Evolutionary conservation across 2,113 vertebrate species (phyloP), one percentile per base, ranked within the genome.

Genomic region (Cygnus buccinator): DNA sequence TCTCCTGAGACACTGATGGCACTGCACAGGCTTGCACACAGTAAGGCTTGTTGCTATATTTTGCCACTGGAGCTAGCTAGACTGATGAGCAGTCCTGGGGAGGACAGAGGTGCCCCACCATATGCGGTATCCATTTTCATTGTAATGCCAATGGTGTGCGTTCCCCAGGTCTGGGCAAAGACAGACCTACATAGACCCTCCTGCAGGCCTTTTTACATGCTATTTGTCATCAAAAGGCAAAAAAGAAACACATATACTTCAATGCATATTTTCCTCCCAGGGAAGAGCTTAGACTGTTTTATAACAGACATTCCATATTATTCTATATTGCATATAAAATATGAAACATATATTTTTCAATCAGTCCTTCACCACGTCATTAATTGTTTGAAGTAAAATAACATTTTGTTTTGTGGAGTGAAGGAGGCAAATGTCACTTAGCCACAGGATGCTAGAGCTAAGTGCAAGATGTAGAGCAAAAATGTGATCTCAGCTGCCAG

Each of bases 341-440:
- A 48, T 48, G 63, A 90, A 94, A 67, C 3, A 1, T 71, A 12
- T 82, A 33, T 77, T 95, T 92, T 86, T 83, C 75, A 83, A 43
- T 87, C 84, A 77, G 90, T 35, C 59, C 48, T 74, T 95, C 85
- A 74, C 87, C 83, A 94, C 78, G 61, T 63, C 12, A 1, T 86
- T 96, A 95, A 94, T 94, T 89, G 79, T 90, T 90, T 90, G 72
- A 88, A 84, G 61, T 48, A 21, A 88, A 94, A 74, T 35, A 90
- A n/a, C 66, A 39, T 85, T 96, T 94, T 91, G 70, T 83, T 95
- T 91, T 93, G 79, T 93, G 17, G 71, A 90, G n/a, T 65, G 82
- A 80, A 77, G 94, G 54, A 62, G 78, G 79, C 84, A 96, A 94
- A 95, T 93, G 89, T 94, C 93, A 95, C 81, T 79, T 94, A 94